phyloP scores from a whole-genome alignment of 1,140 invertebrate genomes.

The Zaprionus nigranus region DNA sequence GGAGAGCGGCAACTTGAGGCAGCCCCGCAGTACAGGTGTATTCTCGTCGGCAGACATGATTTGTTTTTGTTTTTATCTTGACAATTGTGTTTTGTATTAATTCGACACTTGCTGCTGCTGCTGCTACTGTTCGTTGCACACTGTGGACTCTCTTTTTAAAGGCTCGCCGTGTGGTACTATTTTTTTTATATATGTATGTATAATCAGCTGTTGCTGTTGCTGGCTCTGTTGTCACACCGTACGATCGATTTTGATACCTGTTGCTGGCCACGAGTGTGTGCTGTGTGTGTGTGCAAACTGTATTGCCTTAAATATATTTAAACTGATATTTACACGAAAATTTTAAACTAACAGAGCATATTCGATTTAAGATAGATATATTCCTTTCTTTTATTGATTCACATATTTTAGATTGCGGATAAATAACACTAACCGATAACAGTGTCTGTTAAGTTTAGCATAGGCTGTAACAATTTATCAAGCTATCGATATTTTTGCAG shows the following conservation, averaged over 20 bases:
- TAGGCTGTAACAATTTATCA: neutral
- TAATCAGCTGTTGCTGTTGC: conserved; percentile 38
- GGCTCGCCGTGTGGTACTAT: neutral
- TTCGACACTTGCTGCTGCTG: conserved; percentile 1
- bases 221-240: conserved; percentile 28
- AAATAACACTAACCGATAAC: conserved; percentile 1
- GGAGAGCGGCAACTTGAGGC: conserved; percentile 88
- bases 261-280: conserved; percentile 19
- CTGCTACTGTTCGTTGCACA: conserved; percentile 11
- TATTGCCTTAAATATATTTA: neutral
- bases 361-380: conserved; percentile 24
- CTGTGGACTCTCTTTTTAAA: conserved; percentile 9
- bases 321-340: conserved; percentile 21
- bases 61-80: neutral
- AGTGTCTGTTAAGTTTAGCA: neutral
- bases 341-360: conserved; percentile 7
- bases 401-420: neutral
- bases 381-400: conserved; percentile 2
- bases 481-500: neutral
- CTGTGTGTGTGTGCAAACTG: neutral
- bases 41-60: conserved; percentile 61
- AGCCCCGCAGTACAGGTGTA: conserved; percentile 74
- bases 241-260: conserved; percentile 24
- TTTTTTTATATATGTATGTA: neutral
- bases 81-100: conserved; percentile 6